These are phyloP conservation scores for Sesamia nonagrioides DNA, from an alignment of 1,140 invertebrate species.

Conservation along the genomic window DNA sequence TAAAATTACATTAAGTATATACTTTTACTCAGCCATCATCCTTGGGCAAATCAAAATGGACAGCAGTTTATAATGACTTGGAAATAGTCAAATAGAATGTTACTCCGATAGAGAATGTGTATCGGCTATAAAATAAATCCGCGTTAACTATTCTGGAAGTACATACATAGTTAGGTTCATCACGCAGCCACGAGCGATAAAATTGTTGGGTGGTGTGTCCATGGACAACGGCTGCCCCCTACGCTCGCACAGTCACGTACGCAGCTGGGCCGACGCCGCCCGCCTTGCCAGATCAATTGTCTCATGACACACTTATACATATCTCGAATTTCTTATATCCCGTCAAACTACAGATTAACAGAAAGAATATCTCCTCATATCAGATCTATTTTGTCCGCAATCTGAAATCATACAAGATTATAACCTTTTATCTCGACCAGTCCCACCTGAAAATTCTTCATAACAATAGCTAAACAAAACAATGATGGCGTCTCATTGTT, in stretches of 20 bases:
- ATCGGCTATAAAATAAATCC: slow-evolving; percentile 10
- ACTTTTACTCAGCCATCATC: slow-evolving; percentile 21
- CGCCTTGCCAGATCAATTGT: slow-evolving; percentile 8
- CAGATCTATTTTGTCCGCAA: not conserved
- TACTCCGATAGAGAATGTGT: slow-evolving; percentile 5
- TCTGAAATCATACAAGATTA: slow-evolving; percentile 8
- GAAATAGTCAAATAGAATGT: not conserved
- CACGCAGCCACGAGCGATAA: slow-evolving; percentile 34
- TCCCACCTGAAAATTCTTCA: not conserved
- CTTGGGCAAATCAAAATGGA: slow-evolving; percentile 2
- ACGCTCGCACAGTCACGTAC: slow-evolving; percentile 45
- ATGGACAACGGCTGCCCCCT: slow-evolving; percentile 37
- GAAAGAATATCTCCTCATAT: not conserved
- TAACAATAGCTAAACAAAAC: not conserved
- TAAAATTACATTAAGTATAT: not conserved
- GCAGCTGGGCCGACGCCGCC: slow-evolving; percentile 10
- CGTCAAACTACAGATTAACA: not conserved
- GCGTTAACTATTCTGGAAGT: slow-evolving; percentile 11
- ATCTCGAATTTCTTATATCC: slow-evolving; percentile 29
- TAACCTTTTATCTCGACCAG: not conserved
- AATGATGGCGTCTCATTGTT: not conserved
- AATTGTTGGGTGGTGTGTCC: slow-evolving; percentile 14
- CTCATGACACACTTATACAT: slow-evolving; percentile 32
- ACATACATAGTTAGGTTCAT: slow-evolving; percentile 10
- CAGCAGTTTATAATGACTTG: slow-evolving; percentile 16